A percentile compares a stretch with the other conserved stretches of the same genome.
Evolutionary conservation across 1,140 invertebrate species (phyloP).

Genomic region (Mactra quadrangularis): DNA sequence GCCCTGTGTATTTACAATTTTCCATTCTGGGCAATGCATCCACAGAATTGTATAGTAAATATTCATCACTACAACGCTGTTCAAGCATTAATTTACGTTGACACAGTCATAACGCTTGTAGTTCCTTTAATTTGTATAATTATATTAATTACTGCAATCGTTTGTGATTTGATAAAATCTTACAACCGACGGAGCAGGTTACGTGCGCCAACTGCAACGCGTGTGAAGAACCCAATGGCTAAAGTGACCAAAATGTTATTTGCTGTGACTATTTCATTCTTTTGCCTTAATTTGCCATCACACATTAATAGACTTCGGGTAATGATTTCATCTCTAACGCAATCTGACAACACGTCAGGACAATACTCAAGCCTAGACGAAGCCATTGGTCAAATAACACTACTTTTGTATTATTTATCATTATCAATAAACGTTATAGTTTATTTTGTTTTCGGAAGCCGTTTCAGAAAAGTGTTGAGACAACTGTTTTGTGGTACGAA

Average conservation of each 20-base stretch:
- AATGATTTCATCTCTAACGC: conserved; percentile 67
- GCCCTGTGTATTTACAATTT: conserved; percentile 75
- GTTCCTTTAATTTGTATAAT: conserved; percentile 84
- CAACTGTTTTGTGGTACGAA: not conserved
- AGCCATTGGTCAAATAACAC: conserved; percentile 86
- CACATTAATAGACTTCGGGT: conserved; percentile 81
- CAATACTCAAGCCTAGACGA: conserved; percentile 50
- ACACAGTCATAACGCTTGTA: conserved; percentile 86
- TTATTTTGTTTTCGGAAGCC: conserved; percentile 85
- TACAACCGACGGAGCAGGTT: conserved; percentile 34
- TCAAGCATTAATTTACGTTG: conserved; percentile 85
- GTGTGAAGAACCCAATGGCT: conserved; percentile 84
- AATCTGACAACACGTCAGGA: not conserved
- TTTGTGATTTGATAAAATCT: conserved; percentile 37
- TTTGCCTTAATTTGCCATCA: conserved; percentile 90
- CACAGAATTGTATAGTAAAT: conserved; percentile 40
- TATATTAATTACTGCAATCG: conserved; percentile 48
- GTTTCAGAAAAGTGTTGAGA: conserved; percentile 61
- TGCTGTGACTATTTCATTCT: conserved; percentile 91
- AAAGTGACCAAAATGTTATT: conserved; percentile 93
- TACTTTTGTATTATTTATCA: conserved; percentile 90
- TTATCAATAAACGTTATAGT: conserved; percentile 93
- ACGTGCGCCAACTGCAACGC: conserved; percentile 36
- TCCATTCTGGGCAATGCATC: conserved; percentile 74
- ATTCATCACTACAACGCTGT: conserved; percentile 75